Conservation (phyloP, 2,888 invertebrate genomes). For the Drosophila demipolita region DNA sequence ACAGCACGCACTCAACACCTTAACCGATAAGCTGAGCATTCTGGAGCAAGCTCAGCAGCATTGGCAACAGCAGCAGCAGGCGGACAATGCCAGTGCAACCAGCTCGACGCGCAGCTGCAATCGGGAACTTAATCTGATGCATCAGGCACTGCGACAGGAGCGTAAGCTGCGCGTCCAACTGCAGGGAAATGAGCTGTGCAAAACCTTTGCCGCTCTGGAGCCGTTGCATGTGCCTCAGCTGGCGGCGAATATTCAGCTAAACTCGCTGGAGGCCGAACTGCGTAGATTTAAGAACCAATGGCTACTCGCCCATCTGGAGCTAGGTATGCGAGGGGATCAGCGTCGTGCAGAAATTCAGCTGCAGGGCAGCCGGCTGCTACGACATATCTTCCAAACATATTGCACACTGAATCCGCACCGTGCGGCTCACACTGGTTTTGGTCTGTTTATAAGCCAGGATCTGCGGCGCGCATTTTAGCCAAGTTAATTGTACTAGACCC, state of each 20-base stretch:
- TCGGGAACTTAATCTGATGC: constrained; percentile 67
- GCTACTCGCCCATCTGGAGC: constrained; percentile 75
- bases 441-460: constrained; percentile 77
- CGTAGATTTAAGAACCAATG: constrained; percentile 73
- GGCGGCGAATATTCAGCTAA: constrained; percentile 52
- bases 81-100: constrained; percentile 77
- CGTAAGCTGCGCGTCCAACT: constrained; percentile 86
- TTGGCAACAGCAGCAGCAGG: constrained; percentile 92
- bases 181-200: constrained; percentile 86
- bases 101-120: constrained; percentile 66
- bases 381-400: constrained; percentile 83
- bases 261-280: constrained; percentile 81
- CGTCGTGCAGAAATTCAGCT: constrained; percentile 76
- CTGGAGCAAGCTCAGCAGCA: constrained; percentile 94
- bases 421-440: constrained; percentile 80
- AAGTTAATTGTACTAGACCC: constrained; percentile 37
- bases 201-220: constrained; percentile 86
- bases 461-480: constrained; percentile 53
- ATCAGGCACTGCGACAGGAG: constrained; percentile 85
- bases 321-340: constrained; percentile 45
- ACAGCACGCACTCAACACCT: constrained; percentile 96
- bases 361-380: constrained; percentile 68
- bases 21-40: constrained; percentile 95
- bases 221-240: constrained; percentile 86
- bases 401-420: constrained; percentile 83